phyloP scores from a whole-genome alignment of 2,113 vertebrate genomes.

The Poeciliopsis retropinna region DNA sequence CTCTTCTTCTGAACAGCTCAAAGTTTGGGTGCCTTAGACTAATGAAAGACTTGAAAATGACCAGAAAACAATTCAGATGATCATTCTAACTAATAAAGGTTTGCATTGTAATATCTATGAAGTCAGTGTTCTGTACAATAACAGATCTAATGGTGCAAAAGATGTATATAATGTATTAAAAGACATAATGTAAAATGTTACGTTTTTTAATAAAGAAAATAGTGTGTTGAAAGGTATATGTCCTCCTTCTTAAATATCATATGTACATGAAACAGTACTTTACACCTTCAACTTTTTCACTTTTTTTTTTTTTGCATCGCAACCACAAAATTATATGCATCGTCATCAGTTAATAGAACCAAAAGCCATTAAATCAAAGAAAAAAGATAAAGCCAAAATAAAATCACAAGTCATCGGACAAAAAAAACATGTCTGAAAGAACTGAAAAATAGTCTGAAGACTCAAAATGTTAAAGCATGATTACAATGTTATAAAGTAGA shows the following conservation, averaged over 20 bases:
- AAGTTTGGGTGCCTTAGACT: conserved; percentile 45
- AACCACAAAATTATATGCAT: too few relatives aligned
- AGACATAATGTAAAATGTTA: conserved; percentile 34
- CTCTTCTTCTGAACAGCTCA: conserved; percentile 35
- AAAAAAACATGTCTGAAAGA: too few relatives aligned
- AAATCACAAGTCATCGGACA: too few relatives aligned
- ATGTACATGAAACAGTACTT: neutral
- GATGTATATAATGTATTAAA: conserved; percentile 78
- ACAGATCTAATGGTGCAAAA: conserved; percentile 44
- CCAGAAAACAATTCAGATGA: conserved; percentile 40
- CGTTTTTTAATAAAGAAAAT: conserved; percentile 59
- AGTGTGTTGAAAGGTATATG: conserved; percentile 26
- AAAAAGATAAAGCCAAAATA: too few relatives aligned
- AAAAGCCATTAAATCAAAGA: too few relatives aligned
- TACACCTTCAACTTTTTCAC: too few relatives aligned
- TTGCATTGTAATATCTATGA: conserved; percentile 72
- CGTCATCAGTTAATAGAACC: too few relatives aligned
- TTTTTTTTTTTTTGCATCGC: too few relatives aligned
- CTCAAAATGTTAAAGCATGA: too few relatives aligned
- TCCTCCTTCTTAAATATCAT: neutral
- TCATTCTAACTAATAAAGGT: conserved; percentile 37
- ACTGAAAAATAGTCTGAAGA: too few relatives aligned
- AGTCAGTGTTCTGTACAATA: conserved; percentile 69
- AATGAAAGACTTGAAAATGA: conserved; percentile 66
- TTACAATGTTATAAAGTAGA: too few relatives aligned